phyloP scores from a whole-genome alignment of 2,113 vertebrate genomes.

The Clarias gariepinus region DNA sequence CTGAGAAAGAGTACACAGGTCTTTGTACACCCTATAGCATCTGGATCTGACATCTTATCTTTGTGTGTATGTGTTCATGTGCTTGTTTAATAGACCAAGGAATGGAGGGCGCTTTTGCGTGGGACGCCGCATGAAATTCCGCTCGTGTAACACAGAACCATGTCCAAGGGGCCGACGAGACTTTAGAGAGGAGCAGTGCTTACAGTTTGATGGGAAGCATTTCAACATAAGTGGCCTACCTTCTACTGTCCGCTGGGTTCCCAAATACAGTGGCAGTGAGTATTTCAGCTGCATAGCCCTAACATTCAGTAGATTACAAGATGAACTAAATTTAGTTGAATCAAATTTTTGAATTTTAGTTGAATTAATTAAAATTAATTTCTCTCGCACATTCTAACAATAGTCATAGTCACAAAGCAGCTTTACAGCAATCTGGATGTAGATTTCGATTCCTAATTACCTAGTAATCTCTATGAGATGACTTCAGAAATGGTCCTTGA shows the following conservation, averaged over 20 bases:
- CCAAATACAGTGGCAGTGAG: constrained; percentile 97
- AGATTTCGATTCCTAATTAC: not conserved
- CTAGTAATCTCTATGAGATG: not conserved
- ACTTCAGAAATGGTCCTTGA: not conserved
- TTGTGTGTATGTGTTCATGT: not conserved
- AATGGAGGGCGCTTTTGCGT: constrained; percentile 93
- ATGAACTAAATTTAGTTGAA: not conserved
- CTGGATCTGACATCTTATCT: not conserved
- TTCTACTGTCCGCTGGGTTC: constrained; percentile 89
- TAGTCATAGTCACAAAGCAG: not conserved
- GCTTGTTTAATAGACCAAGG: constrained; percentile 77
- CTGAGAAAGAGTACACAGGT: not conserved
- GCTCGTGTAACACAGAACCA: constrained; percentile 91
- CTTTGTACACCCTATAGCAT: not conserved
- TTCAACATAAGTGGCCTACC: constrained; percentile 95
- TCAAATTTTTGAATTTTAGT: no score
- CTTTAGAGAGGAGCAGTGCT: constrained; percentile 93
- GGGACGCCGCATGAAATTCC: constrained; percentile 95
- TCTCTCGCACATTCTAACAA: not conserved
- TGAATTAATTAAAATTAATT: no score
- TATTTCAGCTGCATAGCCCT: constrained; percentile 47
- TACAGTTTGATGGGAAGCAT: constrained; percentile 91
- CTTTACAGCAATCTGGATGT: not conserved
- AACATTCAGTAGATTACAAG: not conserved
- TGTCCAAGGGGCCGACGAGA: constrained; percentile 87